Base-by-base conservation (phyloP, 2,888 invertebrate genomes). In the Drosophila bunnanda region DNA sequence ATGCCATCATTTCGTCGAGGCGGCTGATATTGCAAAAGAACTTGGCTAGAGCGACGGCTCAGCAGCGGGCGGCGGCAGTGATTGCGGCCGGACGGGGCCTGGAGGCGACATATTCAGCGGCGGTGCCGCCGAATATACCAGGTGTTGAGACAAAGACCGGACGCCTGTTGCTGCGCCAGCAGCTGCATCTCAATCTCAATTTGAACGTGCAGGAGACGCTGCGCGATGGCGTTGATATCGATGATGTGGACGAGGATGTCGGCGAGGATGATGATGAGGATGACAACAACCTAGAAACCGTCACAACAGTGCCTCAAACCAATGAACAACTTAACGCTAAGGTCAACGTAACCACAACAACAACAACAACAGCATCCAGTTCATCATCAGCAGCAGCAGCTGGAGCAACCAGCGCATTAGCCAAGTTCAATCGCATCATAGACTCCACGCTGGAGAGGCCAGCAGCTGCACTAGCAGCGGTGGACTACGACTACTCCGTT, bases 1-100 rank as follows among this genome's bases (percentile, higher is more conserved):
- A 92, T 92, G 92, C 88, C 90, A 91, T 91, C 92, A 91, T 92
- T 92, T 92, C 92, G 92, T 92, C 92, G 90, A 90, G 90, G 90
- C 91, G 90, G 91, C 90, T 92, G 91, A 91, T 92, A 91, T 91
- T 92, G 89, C 92, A 87, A 86, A 91, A 91, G 90, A 92, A 92
- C 90, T 91, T 92, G 91, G 92, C 92, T 92, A 92, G 91, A 85
- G 91, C 91, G 87, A 92, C 91, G 79, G 86, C 90, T 74, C 89
- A 89, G 82, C 90, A 89, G 85, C 80, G 89, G 84, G 88, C 86
- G 70, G 81, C 89, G 88, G 86, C 90, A 65, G 87, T 86, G 39
- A 79, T 87, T 62, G 80, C 83, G 70, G 79, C 89, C 54, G 87
- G 84, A 25, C 77, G 84, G 72, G 84, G 48, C 17, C 41, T 57